Percentiles rank a stretch among this genome's conserved stretches.
Evolutionary conservation across 2,797 vertebrate species (phyloP).

Genomic region (Diplodus sargus): DNA sequence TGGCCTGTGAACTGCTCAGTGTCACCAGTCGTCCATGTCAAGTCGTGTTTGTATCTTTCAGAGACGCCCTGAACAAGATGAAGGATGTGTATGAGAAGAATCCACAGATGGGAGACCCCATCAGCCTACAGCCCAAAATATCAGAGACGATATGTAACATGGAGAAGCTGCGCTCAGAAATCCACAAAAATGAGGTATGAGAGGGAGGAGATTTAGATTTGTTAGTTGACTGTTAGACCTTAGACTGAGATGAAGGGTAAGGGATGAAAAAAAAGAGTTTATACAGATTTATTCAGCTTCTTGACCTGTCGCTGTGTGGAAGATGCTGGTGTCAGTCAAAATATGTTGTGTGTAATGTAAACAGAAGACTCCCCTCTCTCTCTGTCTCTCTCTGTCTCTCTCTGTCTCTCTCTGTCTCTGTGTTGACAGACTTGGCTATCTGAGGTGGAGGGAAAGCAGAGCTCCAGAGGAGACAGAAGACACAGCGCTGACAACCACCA

Average conservation of each 20-base stretch:
- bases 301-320: background rate
- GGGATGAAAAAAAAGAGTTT: background rate
- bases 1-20: background rate
- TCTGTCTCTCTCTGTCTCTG: background rate
- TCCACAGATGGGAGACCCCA: slow-evolving; percentile 98
- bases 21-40: background rate
- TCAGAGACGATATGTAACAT: slow-evolving; percentile 97
- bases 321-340: too few relatives aligned
- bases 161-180: slow-evolving; percentile 96
- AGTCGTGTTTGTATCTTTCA: slow-evolving; percentile 61
- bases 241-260: background rate
- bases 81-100: slow-evolving; percentile 99
- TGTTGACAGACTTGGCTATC: slow-evolving; percentile 92
- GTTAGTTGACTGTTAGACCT: background rate
- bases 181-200: slow-evolving; percentile 97
- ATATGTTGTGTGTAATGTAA: background rate
- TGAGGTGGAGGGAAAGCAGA: slow-evolving; percentile 97
- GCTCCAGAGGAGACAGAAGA: slow-evolving; percentile 91
- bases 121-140: slow-evolving; percentile 96
- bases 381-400: too few relatives aligned
- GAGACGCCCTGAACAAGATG: slow-evolving; percentile 99
- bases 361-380: background rate
- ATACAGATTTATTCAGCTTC: background rate
- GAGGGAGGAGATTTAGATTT: accelerated
- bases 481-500: slow-evolving; percentile 98